A percentile compares a stretch with the other conserved stretches of the same genome.
phyloP scores from a whole-genome alignment of 2,888 invertebrate genomes.

The Polymixis lichenea region DNA sequence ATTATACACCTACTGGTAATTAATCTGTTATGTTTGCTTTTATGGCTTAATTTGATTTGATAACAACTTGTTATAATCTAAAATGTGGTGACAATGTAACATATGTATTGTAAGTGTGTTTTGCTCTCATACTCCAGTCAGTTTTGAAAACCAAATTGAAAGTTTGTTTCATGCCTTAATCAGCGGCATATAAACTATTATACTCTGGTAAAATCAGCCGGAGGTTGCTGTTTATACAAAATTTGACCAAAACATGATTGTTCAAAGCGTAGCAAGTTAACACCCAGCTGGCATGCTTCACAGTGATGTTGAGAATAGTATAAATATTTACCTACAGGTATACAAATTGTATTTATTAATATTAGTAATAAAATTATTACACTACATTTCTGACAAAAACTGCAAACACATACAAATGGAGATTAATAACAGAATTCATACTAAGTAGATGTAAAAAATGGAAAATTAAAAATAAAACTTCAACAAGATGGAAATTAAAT shows the following conservation, averaged over 20 bases:
- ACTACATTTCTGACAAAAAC: background rate
- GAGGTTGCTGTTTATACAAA: background rate
- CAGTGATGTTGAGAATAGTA: background rate
- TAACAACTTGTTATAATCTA: conserved; percentile 30
- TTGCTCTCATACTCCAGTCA: background rate
- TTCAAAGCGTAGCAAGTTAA: background rate
- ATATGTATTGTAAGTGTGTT: background rate
- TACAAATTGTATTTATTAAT: background rate
- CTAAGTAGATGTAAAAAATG: too few species aligned
- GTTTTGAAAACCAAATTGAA: conserved; percentile 26
- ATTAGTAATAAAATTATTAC: background rate
- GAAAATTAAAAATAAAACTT: background rate
- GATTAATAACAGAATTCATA: background rate
- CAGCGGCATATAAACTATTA: conserved; percentile 16
- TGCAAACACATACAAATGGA: background rate
- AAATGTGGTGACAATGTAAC: conserved; percentile 13
- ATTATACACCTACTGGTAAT: conserved; percentile 20
- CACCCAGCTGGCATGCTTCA: conserved; percentile 13
- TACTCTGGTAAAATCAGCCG: background rate
- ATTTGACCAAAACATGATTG: conserved; percentile 8
- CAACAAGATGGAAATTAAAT: background rate
- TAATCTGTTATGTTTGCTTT: conserved; percentile 23
- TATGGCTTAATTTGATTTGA: conserved; percentile 33
- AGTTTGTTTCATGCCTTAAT: conserved; percentile 27
- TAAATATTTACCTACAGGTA: background rate